Conservation (phyloP, 2,888 invertebrate species). For the Leptopterna dolabrata region DNA sequence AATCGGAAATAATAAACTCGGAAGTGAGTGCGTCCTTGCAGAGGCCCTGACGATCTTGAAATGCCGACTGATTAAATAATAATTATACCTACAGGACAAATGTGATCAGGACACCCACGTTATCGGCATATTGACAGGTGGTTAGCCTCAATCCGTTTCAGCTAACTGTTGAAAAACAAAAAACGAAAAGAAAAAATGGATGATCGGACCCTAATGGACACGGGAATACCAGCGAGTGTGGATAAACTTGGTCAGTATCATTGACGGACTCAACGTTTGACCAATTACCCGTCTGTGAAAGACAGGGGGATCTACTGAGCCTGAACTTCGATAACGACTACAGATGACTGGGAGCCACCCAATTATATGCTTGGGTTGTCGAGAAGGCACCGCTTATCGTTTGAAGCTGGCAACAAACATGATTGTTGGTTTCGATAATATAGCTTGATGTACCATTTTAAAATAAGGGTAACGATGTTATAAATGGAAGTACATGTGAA, state of each 20-base stretch:
- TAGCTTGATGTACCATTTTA: too few species aligned
- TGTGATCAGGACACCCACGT: not conserved
- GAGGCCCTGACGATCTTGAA: not conserved
- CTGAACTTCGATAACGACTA: too few species aligned
- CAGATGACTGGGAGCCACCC: too few species aligned
- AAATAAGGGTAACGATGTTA: too few species aligned
- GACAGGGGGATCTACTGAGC: too few species aligned
- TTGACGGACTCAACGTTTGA: too few species aligned
- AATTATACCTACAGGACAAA: not conserved
- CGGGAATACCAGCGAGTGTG: not conserved
- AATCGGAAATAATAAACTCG: not conserved
- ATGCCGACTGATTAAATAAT: not conserved
- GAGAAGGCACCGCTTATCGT: too few species aligned
- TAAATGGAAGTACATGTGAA: too few species aligned
- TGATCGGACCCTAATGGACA: not conserved
- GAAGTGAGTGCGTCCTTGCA: not conserved
- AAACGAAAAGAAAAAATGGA: not conserved
- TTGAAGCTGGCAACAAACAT: too few species aligned
- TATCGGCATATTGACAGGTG: not conserved
- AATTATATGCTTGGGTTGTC: too few species aligned
- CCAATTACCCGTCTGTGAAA: too few species aligned
- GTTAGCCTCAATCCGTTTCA: not conserved
- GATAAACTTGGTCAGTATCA: not conserved
- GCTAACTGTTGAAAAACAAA: not conserved
- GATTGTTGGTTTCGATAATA: too few species aligned